Evolutionary conservation across 2,888 invertebrate species (phyloP).

Genomic region (Laspeyria flexula): DNA sequence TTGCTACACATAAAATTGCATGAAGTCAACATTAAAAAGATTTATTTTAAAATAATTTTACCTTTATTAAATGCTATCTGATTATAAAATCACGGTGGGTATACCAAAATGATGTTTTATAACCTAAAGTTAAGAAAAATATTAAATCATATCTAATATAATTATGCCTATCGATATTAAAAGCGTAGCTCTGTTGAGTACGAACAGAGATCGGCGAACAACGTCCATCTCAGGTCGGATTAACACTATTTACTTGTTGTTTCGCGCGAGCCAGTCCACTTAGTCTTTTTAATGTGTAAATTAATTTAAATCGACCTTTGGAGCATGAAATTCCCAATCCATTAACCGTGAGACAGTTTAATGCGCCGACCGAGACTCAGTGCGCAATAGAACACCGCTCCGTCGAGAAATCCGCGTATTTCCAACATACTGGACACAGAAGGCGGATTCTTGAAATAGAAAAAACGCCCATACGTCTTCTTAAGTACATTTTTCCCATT

Average conservation of each 20-base stretch:
- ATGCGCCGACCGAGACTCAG: conserved; percentile 60
- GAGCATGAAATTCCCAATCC: conserved; percentile 78
- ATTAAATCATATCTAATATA: background rate
- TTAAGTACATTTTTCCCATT: conserved; percentile 60
- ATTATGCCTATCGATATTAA: too few species aligned
- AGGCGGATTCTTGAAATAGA: conserved; percentile 67
- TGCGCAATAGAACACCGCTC: conserved; percentile 59
- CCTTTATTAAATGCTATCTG: too few species aligned
- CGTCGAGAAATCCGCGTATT: conserved; percentile 60
- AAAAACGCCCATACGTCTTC: conserved; percentile 57
- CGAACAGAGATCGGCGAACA: conserved; percentile 30
- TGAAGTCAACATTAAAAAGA: too few species aligned
- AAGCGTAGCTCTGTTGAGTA: conserved; percentile 11
- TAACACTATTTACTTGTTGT: conserved; percentile 74
- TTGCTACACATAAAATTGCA: too few species aligned
- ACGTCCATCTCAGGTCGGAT: conserved; percentile 63
- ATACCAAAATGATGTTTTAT: too few species aligned
- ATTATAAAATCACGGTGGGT: too few species aligned
- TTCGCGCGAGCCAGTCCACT: conserved; percentile 59
- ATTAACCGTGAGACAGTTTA: conserved; percentile 76
- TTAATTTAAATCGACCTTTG: conserved; percentile 81
- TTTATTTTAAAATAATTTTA: too few species aligned
- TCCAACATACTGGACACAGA: conserved; percentile 62
- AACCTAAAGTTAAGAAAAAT: too few species aligned
- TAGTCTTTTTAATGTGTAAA: conserved; percentile 77